phyloP scores from a whole-genome alignment of 2,113 vertebrate species.

The Desmodus rotundus region DNA sequence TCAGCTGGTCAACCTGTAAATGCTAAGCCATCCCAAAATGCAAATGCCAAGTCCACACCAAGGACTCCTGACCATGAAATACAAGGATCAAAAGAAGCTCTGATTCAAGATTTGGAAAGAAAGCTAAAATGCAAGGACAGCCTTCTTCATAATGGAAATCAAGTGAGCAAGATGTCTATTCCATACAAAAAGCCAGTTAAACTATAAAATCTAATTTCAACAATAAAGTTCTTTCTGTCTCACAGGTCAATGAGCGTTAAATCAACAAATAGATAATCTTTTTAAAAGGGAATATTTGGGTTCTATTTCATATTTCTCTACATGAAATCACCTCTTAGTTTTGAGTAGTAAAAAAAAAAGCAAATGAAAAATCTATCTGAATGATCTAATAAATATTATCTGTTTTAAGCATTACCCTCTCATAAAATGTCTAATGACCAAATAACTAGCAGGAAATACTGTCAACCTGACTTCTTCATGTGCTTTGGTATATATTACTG shows the following conservation, averaged over 20 bases:
- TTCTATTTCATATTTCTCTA: neutral
- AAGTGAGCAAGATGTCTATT: slow-evolving; percentile 82
- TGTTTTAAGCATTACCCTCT: neutral
- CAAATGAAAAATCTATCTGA: neutral
- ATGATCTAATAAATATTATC: slow-evolving; percentile 19
- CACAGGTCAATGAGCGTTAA: neutral
- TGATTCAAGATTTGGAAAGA: slow-evolving; percentile 96
- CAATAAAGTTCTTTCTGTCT: slow-evolving; percentile 7
- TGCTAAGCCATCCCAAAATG: slow-evolving; percentile 67
- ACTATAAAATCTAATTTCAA: slow-evolving; percentile 23
- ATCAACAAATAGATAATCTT: neutral
- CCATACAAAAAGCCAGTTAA: slow-evolving; percentile 22
- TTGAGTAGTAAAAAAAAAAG: slow-evolving; percentile 15
- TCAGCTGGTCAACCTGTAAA: slow-evolving; percentile 84
- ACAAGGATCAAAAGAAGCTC: slow-evolving; percentile 94
- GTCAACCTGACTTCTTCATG: neutral
- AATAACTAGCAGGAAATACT: slow-evolving; percentile 28
- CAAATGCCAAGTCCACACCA: slow-evolving; percentile 80
- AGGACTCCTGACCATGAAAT: slow-evolving; percentile 92
- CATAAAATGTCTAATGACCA: slow-evolving; percentile 18
- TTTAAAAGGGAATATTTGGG: neutral
- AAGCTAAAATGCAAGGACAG: slow-evolving; percentile 92
- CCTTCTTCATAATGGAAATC: slow-evolving; percentile 88
- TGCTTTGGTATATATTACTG: neutral
- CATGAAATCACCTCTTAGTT: neutral